Conservation (phyloP, 2,888 invertebrate species). For the Spicauda simplicius region DNA sequence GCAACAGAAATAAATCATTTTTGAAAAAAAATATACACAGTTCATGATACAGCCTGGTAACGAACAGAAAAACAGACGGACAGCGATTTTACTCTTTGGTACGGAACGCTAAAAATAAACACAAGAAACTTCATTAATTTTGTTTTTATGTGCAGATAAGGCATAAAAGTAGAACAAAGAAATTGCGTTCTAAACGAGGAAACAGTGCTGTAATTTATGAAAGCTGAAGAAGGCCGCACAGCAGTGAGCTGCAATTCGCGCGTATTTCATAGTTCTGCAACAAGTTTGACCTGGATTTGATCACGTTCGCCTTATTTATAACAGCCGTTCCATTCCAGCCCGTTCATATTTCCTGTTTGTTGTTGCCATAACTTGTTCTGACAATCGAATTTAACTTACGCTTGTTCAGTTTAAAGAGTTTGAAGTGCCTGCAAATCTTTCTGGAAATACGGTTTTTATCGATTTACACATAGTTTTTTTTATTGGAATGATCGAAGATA, state of each 20-base stretch:
- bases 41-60: too few relatives aligned
- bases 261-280: slow-evolving; percentile 27
- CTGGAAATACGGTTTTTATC: not conserved
- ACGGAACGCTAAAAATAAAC: too few relatives aligned
- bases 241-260: slow-evolving; percentile 12
- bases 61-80: too few relatives aligned
- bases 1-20: too few relatives aligned
- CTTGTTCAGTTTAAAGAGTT: not conserved
- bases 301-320: slow-evolving; percentile 24
- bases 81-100: too few relatives aligned
- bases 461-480: not conserved
- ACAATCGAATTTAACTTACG: not conserved
- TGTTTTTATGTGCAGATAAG: slow-evolving; percentile 2
- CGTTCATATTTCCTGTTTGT: slow-evolving; percentile 10
- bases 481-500: too few relatives aligned
- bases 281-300: slow-evolving; percentile 32
- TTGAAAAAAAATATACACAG: too few relatives aligned
- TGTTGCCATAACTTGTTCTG: slow-evolving; percentile 1
- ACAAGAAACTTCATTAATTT: too few relatives aligned
- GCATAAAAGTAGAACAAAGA: slow-evolving; percentile 26
- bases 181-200: slow-evolving; percentile 31
- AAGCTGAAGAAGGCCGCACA: slow-evolving; percentile 9
- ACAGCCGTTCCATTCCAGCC: not conserved
- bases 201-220: slow-evolving; percentile 23
- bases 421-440: not conserved